Conservation (phyloP, 1,140 invertebrate species). For the Ips typographus region DNA sequence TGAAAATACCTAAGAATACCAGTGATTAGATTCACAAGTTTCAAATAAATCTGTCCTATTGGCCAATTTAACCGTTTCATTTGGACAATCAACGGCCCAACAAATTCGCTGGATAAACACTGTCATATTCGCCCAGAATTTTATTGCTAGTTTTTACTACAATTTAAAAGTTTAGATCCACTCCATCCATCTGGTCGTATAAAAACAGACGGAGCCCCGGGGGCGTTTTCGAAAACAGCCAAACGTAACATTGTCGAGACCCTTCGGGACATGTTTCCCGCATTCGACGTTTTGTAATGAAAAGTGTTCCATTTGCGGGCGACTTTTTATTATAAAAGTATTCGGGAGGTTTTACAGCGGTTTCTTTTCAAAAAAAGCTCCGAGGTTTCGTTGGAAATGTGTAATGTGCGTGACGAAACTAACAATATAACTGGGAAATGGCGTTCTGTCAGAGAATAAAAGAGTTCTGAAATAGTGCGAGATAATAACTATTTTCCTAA, state of each 20-base stretch:
- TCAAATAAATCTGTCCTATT: no score
- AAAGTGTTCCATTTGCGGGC: slow-evolving; percentile 18
- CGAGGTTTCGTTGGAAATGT: not conserved
- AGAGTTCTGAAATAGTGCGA: no score
- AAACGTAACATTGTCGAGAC: not conserved
- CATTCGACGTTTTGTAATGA: slow-evolving; percentile 16
- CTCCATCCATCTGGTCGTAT: not conserved
- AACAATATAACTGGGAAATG: slow-evolving; percentile 5
- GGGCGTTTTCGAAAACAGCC: not conserved
- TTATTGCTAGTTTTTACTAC: no score
- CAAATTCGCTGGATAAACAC: no score
- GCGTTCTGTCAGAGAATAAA: no score
- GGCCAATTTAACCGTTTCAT: no score
- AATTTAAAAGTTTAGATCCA: not conserved
- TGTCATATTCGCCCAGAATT: no score
- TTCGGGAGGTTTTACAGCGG: slow-evolving; percentile 12
- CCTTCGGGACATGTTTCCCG: slow-evolving; percentile 12
- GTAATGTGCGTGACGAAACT: slow-evolving; percentile 15
- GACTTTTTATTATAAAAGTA: slow-evolving; percentile 13
- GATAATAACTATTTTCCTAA: no score
- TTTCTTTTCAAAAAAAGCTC: slow-evolving; percentile 8
- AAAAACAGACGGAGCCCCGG: not conserved
- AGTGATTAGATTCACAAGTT: no score
- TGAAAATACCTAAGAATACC: no score
- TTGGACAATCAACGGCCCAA: no score